Evolutionary conservation across 2,797 vertebrate genomes (phyloP).

Genomic region (Ispidina lecontei): DNA sequence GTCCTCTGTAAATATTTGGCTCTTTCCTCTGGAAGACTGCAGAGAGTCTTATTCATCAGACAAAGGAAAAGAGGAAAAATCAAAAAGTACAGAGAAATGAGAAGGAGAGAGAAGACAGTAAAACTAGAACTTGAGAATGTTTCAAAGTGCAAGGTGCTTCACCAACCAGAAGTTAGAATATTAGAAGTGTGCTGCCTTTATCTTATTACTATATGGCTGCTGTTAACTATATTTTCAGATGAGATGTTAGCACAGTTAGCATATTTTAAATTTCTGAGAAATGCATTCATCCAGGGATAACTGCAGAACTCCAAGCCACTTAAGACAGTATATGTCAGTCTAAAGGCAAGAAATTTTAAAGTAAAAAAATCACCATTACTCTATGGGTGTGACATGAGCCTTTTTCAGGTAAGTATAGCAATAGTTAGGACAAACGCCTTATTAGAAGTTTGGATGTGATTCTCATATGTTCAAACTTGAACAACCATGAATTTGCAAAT

Average conservation of each 20-base stretch:
- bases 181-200: neutral
- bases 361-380: neutral
- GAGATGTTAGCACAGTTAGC: neutral
- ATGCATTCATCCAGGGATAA: neutral
- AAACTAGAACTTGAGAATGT: neutral
- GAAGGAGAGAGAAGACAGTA: neutral
- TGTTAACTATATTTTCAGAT: neutral
- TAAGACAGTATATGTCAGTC: neutral
- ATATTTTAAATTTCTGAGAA: neutral
- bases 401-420: neutral
- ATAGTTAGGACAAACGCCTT: neutral
- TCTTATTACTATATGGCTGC: neutral
- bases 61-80: neutral
- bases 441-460: neutral
- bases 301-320: neutral
- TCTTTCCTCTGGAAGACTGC: neutral
- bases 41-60: neutral
- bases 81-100: neutral
- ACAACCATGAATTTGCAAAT: neutral
- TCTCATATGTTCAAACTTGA: neutral
- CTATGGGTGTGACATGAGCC: neutral
- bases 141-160: neutral
- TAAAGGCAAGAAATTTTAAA: neutral
- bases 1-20: neutral
- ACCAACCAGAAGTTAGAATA: neutral